These are phyloP conservation scores for Crotalus tigris DNA, from an alignment of 2,113 vertebrate species.

Conservation along the genomic window DNA sequence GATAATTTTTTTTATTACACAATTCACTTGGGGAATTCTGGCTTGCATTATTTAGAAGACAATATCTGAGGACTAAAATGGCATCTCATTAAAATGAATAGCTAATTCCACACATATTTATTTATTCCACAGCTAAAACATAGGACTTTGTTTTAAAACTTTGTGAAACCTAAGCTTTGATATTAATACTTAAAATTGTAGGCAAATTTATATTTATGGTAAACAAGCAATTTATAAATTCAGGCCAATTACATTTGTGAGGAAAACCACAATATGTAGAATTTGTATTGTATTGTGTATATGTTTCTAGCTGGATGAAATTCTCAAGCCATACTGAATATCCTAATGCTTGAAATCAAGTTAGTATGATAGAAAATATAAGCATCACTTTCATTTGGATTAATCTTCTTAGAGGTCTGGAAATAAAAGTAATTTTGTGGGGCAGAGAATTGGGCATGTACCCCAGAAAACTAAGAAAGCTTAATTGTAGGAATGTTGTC, in stretches of 20 bases:
- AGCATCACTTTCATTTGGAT: background rate
- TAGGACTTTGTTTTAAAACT: background rate
- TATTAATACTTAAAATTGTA: background rate
- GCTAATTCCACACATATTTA: background rate
- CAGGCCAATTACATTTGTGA: background rate
- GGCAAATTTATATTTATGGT: background rate
- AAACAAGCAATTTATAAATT: background rate
- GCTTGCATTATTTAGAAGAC: slow-evolving; percentile 12
- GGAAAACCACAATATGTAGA: background rate
- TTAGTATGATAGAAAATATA: background rate
- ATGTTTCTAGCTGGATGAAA: background rate
- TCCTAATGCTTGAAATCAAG: background rate
- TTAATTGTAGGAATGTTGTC: background rate
- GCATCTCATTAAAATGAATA: slow-evolving; percentile 9
- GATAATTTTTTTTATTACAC: slow-evolving; percentile 15
- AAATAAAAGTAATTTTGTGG: background rate
- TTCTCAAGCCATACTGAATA: background rate
- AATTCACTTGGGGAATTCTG: background rate
- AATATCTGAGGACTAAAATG: background rate
- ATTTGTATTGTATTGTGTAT: background rate
- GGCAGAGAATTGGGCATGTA: background rate
- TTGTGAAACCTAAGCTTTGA: background rate
- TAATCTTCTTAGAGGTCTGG: background rate
- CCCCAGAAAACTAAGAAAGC: background rate
- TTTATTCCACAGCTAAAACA: background rate